Evolutionary conservation across 2,888 invertebrate genomes (phyloP).

Genomic region (Dryococelus australis): DNA sequence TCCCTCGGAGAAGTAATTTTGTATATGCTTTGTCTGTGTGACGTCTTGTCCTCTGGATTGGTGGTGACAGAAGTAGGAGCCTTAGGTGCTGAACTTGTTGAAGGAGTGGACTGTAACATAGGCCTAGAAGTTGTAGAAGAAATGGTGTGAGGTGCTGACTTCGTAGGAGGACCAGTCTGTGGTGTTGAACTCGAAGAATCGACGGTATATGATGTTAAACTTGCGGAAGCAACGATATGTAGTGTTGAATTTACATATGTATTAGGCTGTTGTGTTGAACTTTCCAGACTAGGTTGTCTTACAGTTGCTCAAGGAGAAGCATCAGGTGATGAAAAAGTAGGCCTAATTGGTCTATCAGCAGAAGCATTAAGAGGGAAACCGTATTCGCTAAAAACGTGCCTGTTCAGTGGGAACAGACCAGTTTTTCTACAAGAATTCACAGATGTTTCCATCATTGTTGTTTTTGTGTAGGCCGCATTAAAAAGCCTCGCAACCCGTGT

Average conservation of each 20-base stretch:
- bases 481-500: constrained; percentile 10
- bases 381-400: neutral
- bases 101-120: constrained; percentile 5
- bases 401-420: constrained; percentile 10
- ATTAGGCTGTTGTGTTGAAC: neutral
- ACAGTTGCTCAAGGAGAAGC: neutral
- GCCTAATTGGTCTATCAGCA: neutral
- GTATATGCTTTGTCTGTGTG: neutral
- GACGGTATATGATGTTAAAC: neutral
- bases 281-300: neutral
- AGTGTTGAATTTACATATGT: neutral
- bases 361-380: neutral
- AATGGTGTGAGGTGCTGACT: neutral
- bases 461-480: neutral
- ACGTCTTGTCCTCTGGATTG: neutral
- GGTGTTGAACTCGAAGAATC: neutral
- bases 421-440: constrained; percentile 21
- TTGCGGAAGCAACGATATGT: neutral
- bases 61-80: neutral
- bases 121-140: neutral
- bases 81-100: neutral
- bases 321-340: neutral
- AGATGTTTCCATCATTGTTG: constrained; percentile 4
- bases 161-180: neutral
- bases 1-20: neutral